Percentiles rank a stretch among this genome's conserved stretches.
These are phyloP conservation scores for Mechanitis mazaeus DNA, from an alignment of 2,888 invertebrate genomes.

Conservation along the genomic window DNA sequence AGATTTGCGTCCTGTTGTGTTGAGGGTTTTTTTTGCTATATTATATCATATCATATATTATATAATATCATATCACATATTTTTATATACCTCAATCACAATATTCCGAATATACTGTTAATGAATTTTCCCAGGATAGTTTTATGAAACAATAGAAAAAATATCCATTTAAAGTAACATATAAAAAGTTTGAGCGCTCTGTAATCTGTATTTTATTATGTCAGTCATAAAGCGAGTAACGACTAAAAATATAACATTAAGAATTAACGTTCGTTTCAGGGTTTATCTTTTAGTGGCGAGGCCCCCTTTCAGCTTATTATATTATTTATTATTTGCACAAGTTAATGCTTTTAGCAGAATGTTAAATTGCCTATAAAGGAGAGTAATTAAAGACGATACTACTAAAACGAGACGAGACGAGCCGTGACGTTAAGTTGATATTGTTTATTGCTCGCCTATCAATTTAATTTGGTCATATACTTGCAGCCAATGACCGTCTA, in stretches of 20 bases:
- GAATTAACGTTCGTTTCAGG: not conserved
- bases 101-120: too few species aligned
- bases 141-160: not conserved
- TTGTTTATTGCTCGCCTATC: conserved; percentile 46
- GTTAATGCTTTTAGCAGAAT: conserved; percentile 21
- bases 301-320: not conserved
- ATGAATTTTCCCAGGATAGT: too few species aligned
- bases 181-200: not conserved
- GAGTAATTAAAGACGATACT: conserved; percentile 44
- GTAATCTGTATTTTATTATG: conserved; percentile 1
- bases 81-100: too few species aligned
- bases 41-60: too few species aligned
- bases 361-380: conserved; percentile 37
- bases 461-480: conserved; percentile 43
- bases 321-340: not conserved
- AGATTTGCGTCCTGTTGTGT: too few species aligned
- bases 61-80: too few species aligned
- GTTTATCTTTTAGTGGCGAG: not conserved
- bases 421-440: conserved; percentile 41
- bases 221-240: conserved; percentile 1
- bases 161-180: not conserved
- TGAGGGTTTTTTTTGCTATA: too few species aligned
- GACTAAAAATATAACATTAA: conserved; percentile 3
- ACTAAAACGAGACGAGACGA: conserved; percentile 32
- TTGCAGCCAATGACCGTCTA: conserved; percentile 16